Base-by-base conservation (phyloP, 1,140 invertebrate species). In the Drosophila aff. region DNA sequence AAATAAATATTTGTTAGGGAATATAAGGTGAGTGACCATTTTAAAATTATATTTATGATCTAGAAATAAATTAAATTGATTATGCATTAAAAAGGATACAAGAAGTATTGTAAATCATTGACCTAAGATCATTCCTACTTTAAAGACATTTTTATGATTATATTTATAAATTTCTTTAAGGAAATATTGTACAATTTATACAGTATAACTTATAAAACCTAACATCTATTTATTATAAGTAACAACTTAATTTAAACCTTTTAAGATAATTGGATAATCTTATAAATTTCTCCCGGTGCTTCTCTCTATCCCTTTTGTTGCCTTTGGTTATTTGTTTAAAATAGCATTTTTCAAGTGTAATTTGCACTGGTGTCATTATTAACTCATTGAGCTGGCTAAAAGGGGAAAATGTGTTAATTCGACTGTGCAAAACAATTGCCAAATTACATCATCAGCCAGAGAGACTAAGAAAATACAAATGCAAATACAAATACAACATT, bases 381-480 rank as follows among this genome's bases (percentile, higher is more conserved):
- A 86, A 69, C 50, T 46, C 79, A 79, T 85, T 86, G 47, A 31
- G 31, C 28, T n/a, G n/a, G 26, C 28, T 40, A 9, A 72, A 23
- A 46, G 50, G 21, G 66, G 41, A 62, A 85, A 77, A 58, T 84
- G 82, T 85, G 82, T 84, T 85, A 85, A 84, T 84, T 71, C 50
- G 41, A 53, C 8, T 18, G 10, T 40, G 55, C 43, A 66, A 81
- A 73, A 84, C 81, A 84, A 85, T 81, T 74, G 73, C 55, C 43
- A 65, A 68, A 76, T 84, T 84, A 84, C 81, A 67, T 81, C 72
- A 84, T 64, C 61, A 38, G 21, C 16, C 21, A 36, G 18, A 28
- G 11, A 28, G 11, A 3, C 47, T 6, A 38, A 57, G 38, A 43
- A 65, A 55, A 71, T 47, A 50, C 46, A 58, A 72, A 41, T 44